Base-by-base conservation (phyloP, 2,113 vertebrate species). In the Ancistrus triradiatus region DNA sequence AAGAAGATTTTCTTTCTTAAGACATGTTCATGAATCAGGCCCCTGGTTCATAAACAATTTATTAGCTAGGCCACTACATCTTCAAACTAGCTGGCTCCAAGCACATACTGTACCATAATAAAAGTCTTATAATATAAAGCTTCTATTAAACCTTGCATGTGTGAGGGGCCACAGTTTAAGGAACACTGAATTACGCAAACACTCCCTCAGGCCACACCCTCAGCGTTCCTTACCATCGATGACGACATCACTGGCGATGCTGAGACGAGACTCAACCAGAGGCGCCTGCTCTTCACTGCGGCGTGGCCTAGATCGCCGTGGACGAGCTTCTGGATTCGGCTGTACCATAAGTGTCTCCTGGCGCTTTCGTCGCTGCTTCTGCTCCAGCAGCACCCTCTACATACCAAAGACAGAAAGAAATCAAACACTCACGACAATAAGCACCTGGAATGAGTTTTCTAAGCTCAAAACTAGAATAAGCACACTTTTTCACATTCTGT, bases 261-360 rank as follows among this genome's bases (percentile, higher is more conserved):
- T 79, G 10, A 80, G 43, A 10, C 76, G 86, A 2, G 84, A 78
- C 58, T 87, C 89, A 11, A 96, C 91, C 69, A 97, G 84, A 0
- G 88, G 92, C 1, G 90, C 83, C 49, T 95, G 92, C 33, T 97
- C 94, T 63, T 96, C 93, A 0, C 84, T 79, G 0, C 75, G 82
- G 62, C 84, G 86, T 1, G 88, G 83, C 66, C 90, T 90, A 14
- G 86, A 72, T 7, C 86, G 87, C 0, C 81, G 81, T 0, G 87
- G 83, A 59, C 88, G 87, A 37, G 82, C 80, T 73, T 98, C 95
- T 0, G 88, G 89, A 77, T 96, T 98, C 33, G 95, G 93, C 70
- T 96, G 93, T 0, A 95, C 93, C 94, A 97, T 98, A 61, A 93
- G 78, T 0, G 90, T 91, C 59, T 98, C 93, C 17, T 94, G 91